These are phyloP conservation scores for Cataglyphis rosenhaueri DNA, from an alignment of 2,888 invertebrate species.

Conservation along the genomic window DNA sequence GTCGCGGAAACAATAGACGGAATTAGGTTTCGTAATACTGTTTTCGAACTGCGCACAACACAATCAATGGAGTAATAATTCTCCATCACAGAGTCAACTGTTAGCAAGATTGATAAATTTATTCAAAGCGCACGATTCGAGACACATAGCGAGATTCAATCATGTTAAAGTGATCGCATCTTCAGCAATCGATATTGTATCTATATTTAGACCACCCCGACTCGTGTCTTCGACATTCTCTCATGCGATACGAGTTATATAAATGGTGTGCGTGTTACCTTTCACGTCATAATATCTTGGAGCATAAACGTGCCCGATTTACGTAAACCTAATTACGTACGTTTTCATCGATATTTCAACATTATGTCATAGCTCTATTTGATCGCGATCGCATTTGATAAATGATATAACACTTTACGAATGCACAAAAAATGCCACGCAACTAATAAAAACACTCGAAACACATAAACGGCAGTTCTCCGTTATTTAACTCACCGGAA, in stretches of 20 bases:
- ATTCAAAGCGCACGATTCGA: constrained; percentile 12
- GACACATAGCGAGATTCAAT: background rate
- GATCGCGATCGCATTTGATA: background rate
- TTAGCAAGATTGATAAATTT: constrained; percentile 44
- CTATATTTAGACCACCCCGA: background rate
- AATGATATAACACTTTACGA: background rate
- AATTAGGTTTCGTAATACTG: constrained; percentile 32
- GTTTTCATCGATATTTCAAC: background rate
- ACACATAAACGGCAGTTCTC: background rate
- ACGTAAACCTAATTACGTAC: background rate
- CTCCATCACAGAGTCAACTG: constrained; percentile 33
- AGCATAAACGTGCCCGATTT: background rate
- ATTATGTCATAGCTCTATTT: background rate
- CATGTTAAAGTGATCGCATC: constrained; percentile 16
- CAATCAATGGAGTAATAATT: constrained; percentile 38
- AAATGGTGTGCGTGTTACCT: background rate
- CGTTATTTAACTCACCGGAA: constrained; percentile 45
- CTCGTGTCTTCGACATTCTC: background rate
- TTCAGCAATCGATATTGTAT: constrained; percentile 10
- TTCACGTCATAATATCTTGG: background rate
- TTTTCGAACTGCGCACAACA: constrained; percentile 39
- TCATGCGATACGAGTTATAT: background rate
- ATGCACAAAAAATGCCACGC: background rate
- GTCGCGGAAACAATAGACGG: constrained; percentile 25
- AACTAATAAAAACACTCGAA: constrained; percentile 16